phyloP scores from a whole-genome alignment of 2,797 vertebrate genomes.

The Eleutherodactylus coqui region DNA sequence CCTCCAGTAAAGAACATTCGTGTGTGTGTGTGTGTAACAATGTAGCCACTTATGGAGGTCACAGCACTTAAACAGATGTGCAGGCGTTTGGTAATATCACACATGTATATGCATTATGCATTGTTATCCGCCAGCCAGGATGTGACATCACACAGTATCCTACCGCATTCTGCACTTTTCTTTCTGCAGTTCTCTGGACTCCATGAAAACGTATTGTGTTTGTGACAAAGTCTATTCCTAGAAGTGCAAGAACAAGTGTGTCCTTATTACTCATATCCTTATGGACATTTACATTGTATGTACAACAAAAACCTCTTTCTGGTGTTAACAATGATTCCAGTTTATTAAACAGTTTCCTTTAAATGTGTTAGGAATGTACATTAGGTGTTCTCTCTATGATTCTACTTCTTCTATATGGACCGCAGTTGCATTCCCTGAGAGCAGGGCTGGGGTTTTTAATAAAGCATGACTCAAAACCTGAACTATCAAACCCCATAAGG shows the following conservation, averaged over 20 bases:
- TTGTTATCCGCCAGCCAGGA: slow-evolving; percentile 25
- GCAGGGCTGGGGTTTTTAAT: neutral
- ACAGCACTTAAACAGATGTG: slow-evolving; percentile 25
- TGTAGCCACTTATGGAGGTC: slow-evolving; percentile 12
- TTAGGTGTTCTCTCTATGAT: neutral
- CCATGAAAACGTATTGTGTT: slow-evolving; percentile 28
- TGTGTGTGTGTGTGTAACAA: slow-evolving; percentile 21
- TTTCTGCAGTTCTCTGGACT: neutral
- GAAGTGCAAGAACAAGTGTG: slow-evolving; percentile 36
- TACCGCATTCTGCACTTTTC: slow-evolving; percentile 8
- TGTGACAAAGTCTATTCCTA: slow-evolving; percentile 39
- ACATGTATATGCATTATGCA: slow-evolving; percentile 29
- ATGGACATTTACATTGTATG: slow-evolving; percentile 30
- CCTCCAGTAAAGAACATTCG: neutral
- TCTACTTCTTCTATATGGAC: neutral
- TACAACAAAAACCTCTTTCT: slow-evolving; percentile 7
- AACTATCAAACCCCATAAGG: too few relatives aligned
- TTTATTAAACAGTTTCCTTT: slow-evolving; percentile 27
- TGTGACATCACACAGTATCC: slow-evolving; percentile 8
- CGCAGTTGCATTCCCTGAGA: neutral
- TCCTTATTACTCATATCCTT: slow-evolving; percentile 49
- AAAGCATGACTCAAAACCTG: too few relatives aligned
- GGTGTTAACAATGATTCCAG: slow-evolving; percentile 23
- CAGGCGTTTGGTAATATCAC: neutral
- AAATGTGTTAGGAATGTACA: neutral